Conservation (phyloP, 2,888 invertebrate genomes). For the Diplolepis rosae region DNA sequence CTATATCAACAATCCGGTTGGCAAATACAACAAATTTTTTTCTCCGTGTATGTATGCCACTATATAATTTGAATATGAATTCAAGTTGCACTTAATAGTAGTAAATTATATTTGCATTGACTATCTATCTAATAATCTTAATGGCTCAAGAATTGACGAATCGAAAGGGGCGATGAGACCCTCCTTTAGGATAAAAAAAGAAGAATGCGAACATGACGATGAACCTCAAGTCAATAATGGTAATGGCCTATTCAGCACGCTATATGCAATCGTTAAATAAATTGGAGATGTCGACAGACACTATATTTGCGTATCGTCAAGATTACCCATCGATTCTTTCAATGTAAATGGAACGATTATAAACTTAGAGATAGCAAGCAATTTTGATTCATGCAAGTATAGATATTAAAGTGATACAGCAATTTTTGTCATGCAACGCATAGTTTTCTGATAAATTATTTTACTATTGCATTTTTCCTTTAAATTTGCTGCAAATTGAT, state of each 20-base stretch:
- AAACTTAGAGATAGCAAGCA: neutral
- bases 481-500: too few species aligned
- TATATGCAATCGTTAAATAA: slow-evolving; percentile 38
- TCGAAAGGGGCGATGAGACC: slow-evolving; percentile 7
- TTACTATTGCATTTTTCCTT: too few species aligned
- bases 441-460: too few species aligned
- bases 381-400: neutral
- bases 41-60: too few species aligned
- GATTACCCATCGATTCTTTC: slow-evolving; percentile 1
- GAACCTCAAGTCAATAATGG: slow-evolving; percentile 43
- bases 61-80: neutral
- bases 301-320: neutral
- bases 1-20: too few species aligned
- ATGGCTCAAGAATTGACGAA: slow-evolving; percentile 45
- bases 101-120: slow-evolving; percentile 31
- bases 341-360: neutral
- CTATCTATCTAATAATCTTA: slow-evolving; percentile 56
- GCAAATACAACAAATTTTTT: too few species aligned
- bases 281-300: slow-evolving; percentile 39
- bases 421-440: too few species aligned
- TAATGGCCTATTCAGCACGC: slow-evolving; percentile 45
- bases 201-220: slow-evolving; percentile 28
- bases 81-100: neutral
- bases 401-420: neutral
- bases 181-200: slow-evolving; percentile 34